Base-by-base conservation (phyloP, 2,888 invertebrate species). In the Entomobrya proxima region DNA sequence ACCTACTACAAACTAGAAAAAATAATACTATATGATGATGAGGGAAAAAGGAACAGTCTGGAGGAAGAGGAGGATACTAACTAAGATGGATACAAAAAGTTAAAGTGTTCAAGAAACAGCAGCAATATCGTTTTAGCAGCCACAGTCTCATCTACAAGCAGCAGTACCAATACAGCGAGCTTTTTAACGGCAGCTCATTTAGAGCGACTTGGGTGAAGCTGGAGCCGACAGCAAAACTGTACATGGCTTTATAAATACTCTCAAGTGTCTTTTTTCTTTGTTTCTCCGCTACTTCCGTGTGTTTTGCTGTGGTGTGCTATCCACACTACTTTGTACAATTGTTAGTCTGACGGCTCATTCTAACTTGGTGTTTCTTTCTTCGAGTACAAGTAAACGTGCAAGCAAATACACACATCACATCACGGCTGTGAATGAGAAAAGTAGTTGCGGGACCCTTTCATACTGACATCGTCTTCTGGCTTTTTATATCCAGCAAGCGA, bases 171-270 rank as follows among this genome's bases (percentile, higher is more conserved):
- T n/a, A n/a, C n/a, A 35, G 27, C 58, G 24, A 67, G 78, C 78
- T 78, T 78, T n/a, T n/a, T n/a, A n/a, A n/a, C n/a, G 35, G 35
- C 78, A 78, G 64, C 64, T 47, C 77, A 78, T 78, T 78, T 50
- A 67, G 64, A 50, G 67, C 67, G 24, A 50, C 50, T 40, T 18
- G 67, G 15, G 61, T n/a, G n/a, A 69, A 44, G 69, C 69, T 13
- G 44, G n/a, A 72, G 32, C 35, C 50, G 74, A 69, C 44, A 69
- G 40, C 35, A 61, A 67, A 69, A 44, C 24, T 69, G 44, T 69
- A 44, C 21, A 69, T 69, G 44, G 44, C 44, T 76, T 76, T 76
- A 55, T 76, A 76, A 50, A 52, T 75, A 75, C 74, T 50, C 58
- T 58, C 55, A 52, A 76, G 55, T 76, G 76, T 76, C 55, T 76